phyloP scores from a whole-genome alignment of 2,888 invertebrate species.

The Heliconius ethilla region DNA sequence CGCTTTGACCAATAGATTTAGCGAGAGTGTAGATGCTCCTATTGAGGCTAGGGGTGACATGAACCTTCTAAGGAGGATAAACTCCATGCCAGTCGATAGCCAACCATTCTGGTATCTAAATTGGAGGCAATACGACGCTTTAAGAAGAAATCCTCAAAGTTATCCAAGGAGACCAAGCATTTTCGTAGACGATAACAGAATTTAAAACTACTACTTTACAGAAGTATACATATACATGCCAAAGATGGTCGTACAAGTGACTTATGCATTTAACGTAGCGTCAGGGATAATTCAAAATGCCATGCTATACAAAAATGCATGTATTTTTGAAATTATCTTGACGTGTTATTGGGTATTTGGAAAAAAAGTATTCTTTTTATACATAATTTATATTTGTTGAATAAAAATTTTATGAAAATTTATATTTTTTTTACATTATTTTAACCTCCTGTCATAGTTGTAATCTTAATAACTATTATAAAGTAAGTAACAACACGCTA shows the following conservation, averaged over 20 bases:
- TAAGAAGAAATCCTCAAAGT: constrained; percentile 68
- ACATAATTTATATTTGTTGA: too few relatives aligned
- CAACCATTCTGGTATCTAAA: constrained; percentile 84
- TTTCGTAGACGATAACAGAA: constrained; percentile 44
- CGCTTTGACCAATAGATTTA: constrained; percentile 72
- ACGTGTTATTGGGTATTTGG: too few relatives aligned
- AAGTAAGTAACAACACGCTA: neutral
- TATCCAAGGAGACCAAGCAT: constrained; percentile 64
- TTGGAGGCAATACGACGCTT: constrained; percentile 82
- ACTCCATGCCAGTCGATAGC: constrained; percentile 31
- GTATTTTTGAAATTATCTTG: too few relatives aligned
- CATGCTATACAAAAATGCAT: too few relatives aligned
- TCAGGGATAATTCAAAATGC: too few relatives aligned
- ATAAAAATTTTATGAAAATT: neutral
- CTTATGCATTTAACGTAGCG: neutral
- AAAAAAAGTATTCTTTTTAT: too few relatives aligned
- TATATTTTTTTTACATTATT: neutral
- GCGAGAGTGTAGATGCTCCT: constrained; percentile 70
- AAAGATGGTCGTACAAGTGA: neutral
- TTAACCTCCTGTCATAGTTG: neutral
- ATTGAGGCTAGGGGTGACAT: constrained; percentile 75
- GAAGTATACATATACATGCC: neutral
- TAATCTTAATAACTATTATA: neutral
- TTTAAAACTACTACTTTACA: neutral
- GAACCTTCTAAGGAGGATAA: constrained; percentile 32